Percentiles rank a stretch among this genome's conserved stretches.
phyloP scores from a whole-genome alignment of 2,888 invertebrate genomes.

The Phortica okadai region DNA sequence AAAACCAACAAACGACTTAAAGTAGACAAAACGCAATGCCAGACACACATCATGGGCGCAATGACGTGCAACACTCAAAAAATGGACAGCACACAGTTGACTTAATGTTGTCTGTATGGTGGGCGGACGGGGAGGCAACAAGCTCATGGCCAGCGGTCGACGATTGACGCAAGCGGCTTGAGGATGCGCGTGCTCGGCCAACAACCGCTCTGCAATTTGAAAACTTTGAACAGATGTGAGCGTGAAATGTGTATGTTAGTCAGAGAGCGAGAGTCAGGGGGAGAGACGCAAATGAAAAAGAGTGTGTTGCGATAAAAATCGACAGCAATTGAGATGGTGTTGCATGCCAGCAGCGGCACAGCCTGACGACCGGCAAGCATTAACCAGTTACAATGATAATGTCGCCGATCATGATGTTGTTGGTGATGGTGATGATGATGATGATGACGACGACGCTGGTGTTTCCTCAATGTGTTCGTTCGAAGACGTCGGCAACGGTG shows the following conservation, averaged over 20 bases:
- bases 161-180: not conserved
- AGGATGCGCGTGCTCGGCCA: conserved; percentile 51
- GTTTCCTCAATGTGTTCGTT: not conserved
- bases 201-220: conserved; percentile 65
- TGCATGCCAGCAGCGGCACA: not conserved
- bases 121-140: not conserved
- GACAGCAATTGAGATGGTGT: not conserved
- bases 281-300: conserved; percentile 35
- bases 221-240: not conserved
- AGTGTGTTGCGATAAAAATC: conserved; percentile 13
- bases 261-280: not conserved
- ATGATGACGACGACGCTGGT: not conserved
- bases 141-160: not conserved
- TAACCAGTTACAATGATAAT: conserved; percentile 9
- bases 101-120: not conserved
- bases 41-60: conserved; percentile 63
- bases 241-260: too few relatives aligned
- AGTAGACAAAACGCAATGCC: conserved; percentile 4
- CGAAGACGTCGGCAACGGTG: not conserved
- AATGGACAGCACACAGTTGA: conserved; percentile 38
- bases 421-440: not conserved
- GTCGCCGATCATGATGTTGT: not conserved
- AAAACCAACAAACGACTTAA: conserved; percentile 25
- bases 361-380: not conserved
- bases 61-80: conserved; percentile 62